Evolutionary conservation across 2,113 vertebrate genomes (phyloP), one percentile per base, ranked within the genome.

Genomic region (Cricetomys ansorgei): DNA sequence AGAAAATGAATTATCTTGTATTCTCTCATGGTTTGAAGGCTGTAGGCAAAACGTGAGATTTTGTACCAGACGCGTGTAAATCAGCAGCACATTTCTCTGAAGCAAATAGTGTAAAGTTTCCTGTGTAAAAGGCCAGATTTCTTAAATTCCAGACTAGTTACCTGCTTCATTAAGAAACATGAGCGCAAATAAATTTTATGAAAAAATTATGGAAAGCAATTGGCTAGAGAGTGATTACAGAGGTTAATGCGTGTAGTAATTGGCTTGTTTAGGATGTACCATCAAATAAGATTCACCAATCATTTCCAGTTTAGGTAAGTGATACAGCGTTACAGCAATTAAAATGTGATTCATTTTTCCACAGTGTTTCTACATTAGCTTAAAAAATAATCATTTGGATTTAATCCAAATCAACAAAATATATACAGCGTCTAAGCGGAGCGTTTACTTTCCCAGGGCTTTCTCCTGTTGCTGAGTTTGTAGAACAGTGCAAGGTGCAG

Each of bases 81-180:
- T 98, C 96, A 95, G 73, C 59, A 92, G 83, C 97, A 96, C 81
- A 96, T 90, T 94, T 94, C 95, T 93, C 88, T 93, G 97, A 96
- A 94, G 91, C 92, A 97, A 97, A 98, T 96, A 84, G 45, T 94
- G 77, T 96, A 94, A 97, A 98, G 77, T 97, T 98, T 97, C 93
- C 96, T 97, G 57, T 85, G 76, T 93, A 92, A 93, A 65, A 95
- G 93, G 96, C 89, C 75, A 96, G 97, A 98, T 98, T 98, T 90
- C 96, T 43, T 29, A 98, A 96, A 98, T 96, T 89, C 85, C 81
- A 96, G 97, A 83, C 94, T 87, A 93, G 97, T 97, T 98, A 97
- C 97, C 97, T 98, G 88, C 95, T 97, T 98, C 97, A 98, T 98
- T 98, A 98, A 89, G 88, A 97, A 95, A 88, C 95, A 96, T 95